phyloP scores from a whole-genome alignment of 2,797 vertebrate genomes.

The Bovichtus variegatus region DNA sequence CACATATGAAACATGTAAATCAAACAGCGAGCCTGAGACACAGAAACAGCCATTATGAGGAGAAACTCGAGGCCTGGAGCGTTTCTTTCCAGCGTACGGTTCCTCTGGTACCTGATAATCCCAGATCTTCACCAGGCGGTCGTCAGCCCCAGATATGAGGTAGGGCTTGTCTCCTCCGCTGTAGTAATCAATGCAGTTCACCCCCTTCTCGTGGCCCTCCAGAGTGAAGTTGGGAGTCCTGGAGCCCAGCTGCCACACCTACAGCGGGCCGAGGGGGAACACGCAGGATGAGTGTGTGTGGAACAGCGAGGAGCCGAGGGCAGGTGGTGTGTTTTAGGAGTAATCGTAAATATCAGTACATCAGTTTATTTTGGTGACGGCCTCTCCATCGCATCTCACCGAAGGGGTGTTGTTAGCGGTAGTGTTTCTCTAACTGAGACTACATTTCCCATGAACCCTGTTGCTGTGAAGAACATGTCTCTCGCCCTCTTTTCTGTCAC shows the following conservation, averaged over 20 bases:
- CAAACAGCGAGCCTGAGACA: not conserved
- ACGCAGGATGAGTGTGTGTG: too few species aligned
- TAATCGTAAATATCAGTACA: too few species aligned
- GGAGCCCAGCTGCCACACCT: constrained; percentile 97
- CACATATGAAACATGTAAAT: not conserved
- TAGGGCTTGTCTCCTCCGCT: constrained; percentile 97
- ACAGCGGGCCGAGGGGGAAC: not conserved
- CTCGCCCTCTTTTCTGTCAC: not conserved
- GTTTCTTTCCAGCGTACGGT: not conserved
- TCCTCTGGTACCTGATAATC: constrained; percentile 94
- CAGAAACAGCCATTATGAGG: not conserved
- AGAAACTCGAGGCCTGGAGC: not conserved
- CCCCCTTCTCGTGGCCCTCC: constrained; percentile 95
- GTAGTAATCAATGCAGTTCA: constrained; percentile 97
- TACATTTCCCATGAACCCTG: not conserved
- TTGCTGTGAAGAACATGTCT: not conserved
- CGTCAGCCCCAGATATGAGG: constrained; percentile 96
- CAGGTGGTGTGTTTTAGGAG: too few species aligned
- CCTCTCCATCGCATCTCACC: too few species aligned
- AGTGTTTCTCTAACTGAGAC: not conserved
- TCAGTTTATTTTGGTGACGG: too few species aligned
- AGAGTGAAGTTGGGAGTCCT: constrained; percentile 95
- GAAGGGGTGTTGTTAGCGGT: not conserved
- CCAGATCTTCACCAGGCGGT: constrained; percentile 95
- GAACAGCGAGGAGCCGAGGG: too few species aligned